Evolutionary conservation across 2,113 vertebrate species (phyloP), one percentile per base, ranked within the genome.

Genomic region (Coryphaenoides rupestris): DNA sequence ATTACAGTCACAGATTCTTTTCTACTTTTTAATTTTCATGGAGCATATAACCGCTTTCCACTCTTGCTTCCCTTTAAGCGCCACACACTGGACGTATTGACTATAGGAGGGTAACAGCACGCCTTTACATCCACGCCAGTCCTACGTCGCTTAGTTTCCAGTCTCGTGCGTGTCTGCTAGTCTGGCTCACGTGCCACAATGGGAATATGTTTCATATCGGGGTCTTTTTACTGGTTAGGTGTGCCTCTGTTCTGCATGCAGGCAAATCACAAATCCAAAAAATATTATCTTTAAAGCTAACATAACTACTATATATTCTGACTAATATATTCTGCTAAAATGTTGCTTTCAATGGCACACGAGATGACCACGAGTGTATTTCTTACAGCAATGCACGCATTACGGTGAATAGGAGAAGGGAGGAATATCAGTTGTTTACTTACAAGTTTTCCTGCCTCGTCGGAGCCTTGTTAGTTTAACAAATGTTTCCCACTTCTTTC

Each of bases 401-500:
- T 60, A 22, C 16, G 33, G 33, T 47, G 4, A 47, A 54, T 50
- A 56, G n/a, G n/a, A n/a, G 65, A 68, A 70, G 79, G 78, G 23
- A 72, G 75, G 45, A 22, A 68, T 59, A 78, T 74, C 66, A 15
- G 72, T 73, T 68, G 69, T 0, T 59, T 90, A 89, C 87, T 89
- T 76, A 89, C 88, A 83, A 83, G 68, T 79, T 80, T 82, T 84
- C 80, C 74, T 75, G 78, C 87, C 80, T 78, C 78, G 33, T 76
- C 84, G 59, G 66, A 77, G 72, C 60, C 65, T 74, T 74, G 73
- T 87, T 82, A 73, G 75, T 87, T 84, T 85, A 75, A 79, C 76
- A 77, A 81, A 78, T 76, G 72, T 80, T 86, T 50, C 86, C 85
- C 68, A 75, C 72, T 75, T 74, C 66, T 79, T 77, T 78, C 78